Base-by-base conservation (phyloP, 2,113 vertebrate species). In the Nyctereutes procyonoides region DNA sequence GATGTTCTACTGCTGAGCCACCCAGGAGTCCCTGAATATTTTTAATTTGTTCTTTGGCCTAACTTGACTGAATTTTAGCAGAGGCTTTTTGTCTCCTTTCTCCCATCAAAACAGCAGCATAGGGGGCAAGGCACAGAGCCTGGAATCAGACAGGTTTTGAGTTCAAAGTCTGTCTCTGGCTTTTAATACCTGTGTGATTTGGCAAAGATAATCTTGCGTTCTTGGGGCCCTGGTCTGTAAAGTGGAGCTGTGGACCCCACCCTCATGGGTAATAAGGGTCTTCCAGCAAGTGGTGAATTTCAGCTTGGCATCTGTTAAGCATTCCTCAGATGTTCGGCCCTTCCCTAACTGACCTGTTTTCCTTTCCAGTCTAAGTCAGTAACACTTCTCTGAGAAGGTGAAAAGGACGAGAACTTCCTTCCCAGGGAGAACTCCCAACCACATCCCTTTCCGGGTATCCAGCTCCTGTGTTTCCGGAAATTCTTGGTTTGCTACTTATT, bases 11-110 rank as follows among this genome's bases (percentile, higher is more conserved):
- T 0, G 8, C 3, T n/a, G 67, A 69, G 67, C 32, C 67, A n/a
- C 32, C 60, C 67, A 69, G 67, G 67, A 1, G 32, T 16, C 67
- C 32, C 89, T 55, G 17, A 62, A 51, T 76, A 76, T 51, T 82
- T 67, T 53, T 58, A 60, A 24, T 90, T 56, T 76, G 24, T 82
- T 56, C 10, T 62, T 38, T 53, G 26, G 71, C 3, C 71, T 35
- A 53, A 32, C 5, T 58, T 5, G 17, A 11, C 38, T 81, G 2
- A 69, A 60, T 60, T 94, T 90, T 90, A 62, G 35, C 74, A 51
- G 24, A 95, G 77, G 15, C 32, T 63, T 48, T 80, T n/a, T 85
- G 58, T 96, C 22, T 28, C 12, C 51, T 92, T 79, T 55, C 35
- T 90, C 67, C 19, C 76, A 12, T 76, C 43, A 14, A 26, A 81